Evolutionary conservation across 2,113 vertebrate species (phyloP).

Genomic region (Bos indicus): DNA sequence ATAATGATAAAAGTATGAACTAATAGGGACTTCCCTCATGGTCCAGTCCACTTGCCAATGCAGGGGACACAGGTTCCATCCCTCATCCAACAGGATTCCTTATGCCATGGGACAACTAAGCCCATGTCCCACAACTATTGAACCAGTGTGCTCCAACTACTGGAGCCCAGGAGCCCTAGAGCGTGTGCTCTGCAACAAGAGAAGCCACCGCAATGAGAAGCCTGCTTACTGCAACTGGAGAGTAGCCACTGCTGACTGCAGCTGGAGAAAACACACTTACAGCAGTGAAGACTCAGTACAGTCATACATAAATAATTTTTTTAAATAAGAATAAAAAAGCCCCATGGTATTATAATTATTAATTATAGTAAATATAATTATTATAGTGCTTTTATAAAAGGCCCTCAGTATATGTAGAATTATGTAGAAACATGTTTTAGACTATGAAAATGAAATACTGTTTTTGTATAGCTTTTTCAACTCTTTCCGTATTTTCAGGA

Average conservation of each 20-base stretch:
- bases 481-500: neutral
- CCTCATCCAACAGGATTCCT: neutral
- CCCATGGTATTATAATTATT: neutral
- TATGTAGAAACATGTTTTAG: neutral
- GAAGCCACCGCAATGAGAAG: neutral
- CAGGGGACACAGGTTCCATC: neutral
- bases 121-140: neutral
- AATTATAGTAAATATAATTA: neutral
- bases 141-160: neutral
- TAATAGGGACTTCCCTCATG: neutral
- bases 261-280: neutral
- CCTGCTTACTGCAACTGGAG: neutral
- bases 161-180: neutral
- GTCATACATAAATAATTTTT: neutral
- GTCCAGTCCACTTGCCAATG: neutral
- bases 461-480: neutral
- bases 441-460: neutral
- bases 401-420: neutral
- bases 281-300: neutral
- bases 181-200: neutral
- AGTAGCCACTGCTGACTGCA: neutral
- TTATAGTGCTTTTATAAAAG: neutral
- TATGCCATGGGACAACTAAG: neutral
- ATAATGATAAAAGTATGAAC: neutral
- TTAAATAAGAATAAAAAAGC: neutral